These are phyloP conservation scores for Drosophila kohkoa DNA, from an alignment of 1,140 invertebrate genomes.

Conservation along the genomic window DNA sequence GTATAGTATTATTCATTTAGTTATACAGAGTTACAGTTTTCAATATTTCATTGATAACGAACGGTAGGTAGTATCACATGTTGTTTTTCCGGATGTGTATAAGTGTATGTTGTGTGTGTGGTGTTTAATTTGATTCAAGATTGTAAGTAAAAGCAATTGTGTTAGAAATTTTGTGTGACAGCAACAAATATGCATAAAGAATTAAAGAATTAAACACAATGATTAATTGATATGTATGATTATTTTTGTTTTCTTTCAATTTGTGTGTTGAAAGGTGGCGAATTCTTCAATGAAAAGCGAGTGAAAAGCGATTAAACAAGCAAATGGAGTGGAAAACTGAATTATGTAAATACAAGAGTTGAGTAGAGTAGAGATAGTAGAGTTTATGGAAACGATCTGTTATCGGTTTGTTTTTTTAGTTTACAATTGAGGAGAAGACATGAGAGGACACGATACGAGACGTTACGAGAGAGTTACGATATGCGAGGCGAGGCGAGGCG, in stretches of 20 bases:
- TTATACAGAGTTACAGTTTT: slow-evolving; percentile 18
- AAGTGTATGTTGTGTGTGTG: slow-evolving; percentile 34
- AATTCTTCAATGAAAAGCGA: slow-evolving; percentile 34
- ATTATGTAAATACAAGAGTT: slow-evolving; percentile 6
- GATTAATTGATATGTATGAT: slow-evolving; percentile 35
- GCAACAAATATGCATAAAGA: slow-evolving; percentile 71
- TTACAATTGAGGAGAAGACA: slow-evolving; percentile 31
- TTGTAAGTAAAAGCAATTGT: slow-evolving; percentile 53
- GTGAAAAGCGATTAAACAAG: slow-evolving; percentile 37
- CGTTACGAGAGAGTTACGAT: slow-evolving; percentile 24
- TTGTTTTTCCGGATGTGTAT: slow-evolving; percentile 32
- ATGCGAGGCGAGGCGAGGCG: slow-evolving; percentile 10
- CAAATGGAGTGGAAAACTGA: slow-evolving; percentile 29
- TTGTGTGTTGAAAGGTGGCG: neutral
- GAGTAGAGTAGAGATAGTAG: slow-evolving; percentile 9
- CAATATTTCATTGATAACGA: slow-evolving; percentile 27
- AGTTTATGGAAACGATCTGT: slow-evolving; percentile 23
- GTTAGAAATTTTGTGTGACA: slow-evolving; percentile 59
- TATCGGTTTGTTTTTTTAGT: slow-evolving; percentile 30
- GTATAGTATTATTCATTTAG: slow-evolving; percentile 36
- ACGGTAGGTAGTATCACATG: slow-evolving; percentile 30
- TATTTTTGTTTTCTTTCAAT: neutral
- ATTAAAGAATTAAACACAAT: slow-evolving; percentile 68
- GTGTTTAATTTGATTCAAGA: slow-evolving; percentile 38
- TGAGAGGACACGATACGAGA: slow-evolving; percentile 36